These are phyloP conservation scores for Apotomis betuletana DNA, from an alignment of 2,888 invertebrate genomes.

Conservation along the genomic window DNA sequence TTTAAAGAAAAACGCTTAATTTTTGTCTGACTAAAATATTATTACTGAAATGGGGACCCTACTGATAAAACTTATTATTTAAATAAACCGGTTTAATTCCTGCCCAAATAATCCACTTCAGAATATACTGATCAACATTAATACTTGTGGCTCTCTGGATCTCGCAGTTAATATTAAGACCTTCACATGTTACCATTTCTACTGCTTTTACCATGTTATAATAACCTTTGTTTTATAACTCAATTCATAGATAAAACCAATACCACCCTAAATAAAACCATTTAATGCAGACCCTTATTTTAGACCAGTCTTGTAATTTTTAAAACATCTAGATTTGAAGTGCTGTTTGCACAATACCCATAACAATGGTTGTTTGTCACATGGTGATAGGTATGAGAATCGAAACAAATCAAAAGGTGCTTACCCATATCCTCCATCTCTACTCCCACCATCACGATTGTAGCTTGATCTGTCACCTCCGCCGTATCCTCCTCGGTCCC, in stretches of 20 bases:
- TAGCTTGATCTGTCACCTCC: constrained; percentile 78
- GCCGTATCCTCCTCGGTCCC: constrained; percentile 75
- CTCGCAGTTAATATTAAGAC: not conserved
- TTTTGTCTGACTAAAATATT: not conserved
- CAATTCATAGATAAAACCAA: not conserved
- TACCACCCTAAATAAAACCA: not conserved
- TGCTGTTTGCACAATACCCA: not conserved
- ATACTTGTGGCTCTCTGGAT: not conserved
- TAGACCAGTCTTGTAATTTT: not conserved
- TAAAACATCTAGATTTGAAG: not conserved
- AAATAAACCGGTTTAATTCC: not conserved
- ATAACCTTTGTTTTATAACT: too few relatives aligned
- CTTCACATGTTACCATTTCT: not conserved
- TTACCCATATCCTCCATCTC: constrained; percentile 85
- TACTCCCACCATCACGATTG: constrained; percentile 84
- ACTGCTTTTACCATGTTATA: too few relatives aligned
- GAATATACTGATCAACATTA: not conserved
- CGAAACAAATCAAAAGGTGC: constrained; percentile 51
- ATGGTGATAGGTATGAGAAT: not conserved
- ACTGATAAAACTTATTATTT: constrained; percentile 5
- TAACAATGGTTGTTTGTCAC: not conserved
- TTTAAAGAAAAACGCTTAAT: too few relatives aligned
- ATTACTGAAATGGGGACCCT: constrained; percentile 17
- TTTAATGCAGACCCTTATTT: not conserved
- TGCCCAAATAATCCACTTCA: not conserved